Percentiles rank a stretch among this genome's conserved stretches.
These are phyloP conservation scores for Cheilosia scutellata DNA, from an alignment of 2,888 invertebrate genomes.

Conservation along the genomic window DNA sequence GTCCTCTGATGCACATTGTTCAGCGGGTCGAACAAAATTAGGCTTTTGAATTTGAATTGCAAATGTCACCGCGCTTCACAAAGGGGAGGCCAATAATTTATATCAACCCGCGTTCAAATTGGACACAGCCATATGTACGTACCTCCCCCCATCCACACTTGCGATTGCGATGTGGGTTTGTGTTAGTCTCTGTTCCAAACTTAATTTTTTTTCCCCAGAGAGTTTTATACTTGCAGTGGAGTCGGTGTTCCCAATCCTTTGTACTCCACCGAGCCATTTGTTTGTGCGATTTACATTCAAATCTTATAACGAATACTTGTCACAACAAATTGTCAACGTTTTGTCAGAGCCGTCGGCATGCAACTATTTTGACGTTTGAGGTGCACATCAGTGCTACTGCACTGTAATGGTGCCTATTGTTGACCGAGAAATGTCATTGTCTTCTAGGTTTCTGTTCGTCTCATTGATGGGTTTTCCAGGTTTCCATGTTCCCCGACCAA, in stretches of 20 bases:
- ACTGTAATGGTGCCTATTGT: constrained; percentile 38
- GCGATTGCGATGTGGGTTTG: constrained; percentile 11
- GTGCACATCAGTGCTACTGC: constrained; percentile 60
- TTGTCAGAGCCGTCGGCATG: constrained; percentile 51
- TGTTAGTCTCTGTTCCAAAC: constrained; percentile 20
- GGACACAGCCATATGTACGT: constrained; percentile 17
- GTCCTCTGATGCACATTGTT: constrained; percentile 45
- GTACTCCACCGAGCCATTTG: constrained; percentile 31
- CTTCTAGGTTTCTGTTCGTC: constrained; percentile 4
- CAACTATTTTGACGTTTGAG: constrained; percentile 58
- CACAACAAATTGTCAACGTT: constrained; percentile 67
- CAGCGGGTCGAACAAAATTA: constrained; percentile 32
- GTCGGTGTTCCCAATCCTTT: constrained; percentile 50
- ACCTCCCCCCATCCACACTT: not conserved
- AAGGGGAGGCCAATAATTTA: constrained; percentile 55
- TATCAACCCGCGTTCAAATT: constrained; percentile 28
- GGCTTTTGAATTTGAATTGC: constrained; percentile 67
- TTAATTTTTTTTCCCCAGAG: not conserved
- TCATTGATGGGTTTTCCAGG: constrained; percentile 43
- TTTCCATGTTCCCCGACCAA: constrained; percentile 39
- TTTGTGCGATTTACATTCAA: constrained; percentile 58
- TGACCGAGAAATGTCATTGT: constrained; percentile 69
- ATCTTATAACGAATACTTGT: constrained; percentile 56
- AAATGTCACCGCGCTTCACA: constrained; percentile 59
- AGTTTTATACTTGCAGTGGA: not conserved